Conservation (phyloP, 2,888 invertebrate species). For the Lottia scabra region DNA sequence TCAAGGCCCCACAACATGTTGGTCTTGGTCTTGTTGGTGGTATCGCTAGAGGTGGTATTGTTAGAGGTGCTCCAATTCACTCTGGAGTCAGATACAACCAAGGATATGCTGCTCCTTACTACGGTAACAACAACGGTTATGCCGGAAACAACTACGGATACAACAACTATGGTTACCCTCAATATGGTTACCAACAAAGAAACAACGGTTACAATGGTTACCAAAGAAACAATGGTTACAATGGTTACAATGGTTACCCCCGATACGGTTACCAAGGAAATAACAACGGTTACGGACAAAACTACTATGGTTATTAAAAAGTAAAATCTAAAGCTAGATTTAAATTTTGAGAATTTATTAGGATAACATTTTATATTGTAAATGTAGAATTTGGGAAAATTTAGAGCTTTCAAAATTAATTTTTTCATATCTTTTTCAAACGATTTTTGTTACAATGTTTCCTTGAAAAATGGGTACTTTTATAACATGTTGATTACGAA, state of each 20-base stretch:
- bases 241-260: neutral
- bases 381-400: too few relatives aligned
- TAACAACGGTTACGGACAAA: neutral
- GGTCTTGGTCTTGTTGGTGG: neutral
- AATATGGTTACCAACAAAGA: neutral
- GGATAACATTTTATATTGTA: too few relatives aligned
- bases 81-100: neutral
- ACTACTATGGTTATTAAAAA: neutral
- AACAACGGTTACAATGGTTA: neutral
- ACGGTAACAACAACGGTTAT: neutral
- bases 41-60: neutral
- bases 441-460: too few relatives aligned
- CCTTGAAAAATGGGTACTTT: too few relatives aligned
- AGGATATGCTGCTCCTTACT: neutral
- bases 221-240: neutral
- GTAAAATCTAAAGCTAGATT: too few relatives aligned
- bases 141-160: neutral
- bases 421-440: too few relatives aligned
- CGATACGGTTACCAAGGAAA: neutral
- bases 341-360: too few relatives aligned
- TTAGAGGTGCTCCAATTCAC: neutral
- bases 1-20: neutral
- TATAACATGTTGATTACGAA: too few relatives aligned
- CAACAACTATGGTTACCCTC: neutral
- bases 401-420: too few relatives aligned